Evolutionary conservation across 2,888 invertebrate species (phyloP), one percentile per base, ranked within the genome.

Genomic region (Argyresthia albistria): DNA sequence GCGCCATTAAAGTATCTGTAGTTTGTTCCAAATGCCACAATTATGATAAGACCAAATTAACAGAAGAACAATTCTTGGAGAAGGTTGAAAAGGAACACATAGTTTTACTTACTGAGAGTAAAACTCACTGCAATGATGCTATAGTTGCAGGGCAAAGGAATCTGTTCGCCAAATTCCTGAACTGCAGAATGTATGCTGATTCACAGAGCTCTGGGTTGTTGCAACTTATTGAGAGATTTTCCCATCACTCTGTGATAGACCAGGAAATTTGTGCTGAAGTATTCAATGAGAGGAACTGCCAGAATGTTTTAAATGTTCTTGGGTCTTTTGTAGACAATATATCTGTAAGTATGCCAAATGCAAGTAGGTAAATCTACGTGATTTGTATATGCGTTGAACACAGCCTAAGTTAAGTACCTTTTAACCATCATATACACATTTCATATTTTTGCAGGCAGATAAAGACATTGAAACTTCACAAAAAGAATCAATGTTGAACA

Each of bases 171-270:
- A 84, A 80, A 59, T 88, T 88, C 61, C 62, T 87, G 50, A 80
- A 82, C 60, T 59, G 60, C 53, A 78, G 71, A 36, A 68, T 76
- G 12, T 82, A 82, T 61, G 36, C 55, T 10, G 65, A 76, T 53
- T 51, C 80, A 46, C 67, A 67, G 46, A 61, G 64, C 9, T 65
- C 58, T 58, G 69, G 70, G 8, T 80, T 71, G 58, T 81, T 81
- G 76, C 59, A 65, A 16, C 60, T 86, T 12, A 64, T 81, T 43
- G 60, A 58, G 16, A 64, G 72, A 43, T 57, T 84, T 14, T 75
- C 76, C 49, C 69, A 74, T 54, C 88, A 88, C 59, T 81, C 71
- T 65, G 76, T 86, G 9, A 76, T 84, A 52, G 67, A 73, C 43
- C 69, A 70, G 66, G 73, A 68, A 37, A 66, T 74, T 11, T 58